Percentiles rank a stretch among this genome's conserved stretches.
These are phyloP conservation scores for Spialia ferax DNA, from an alignment of 2,888 invertebrate species.

Conservation along the genomic window DNA sequence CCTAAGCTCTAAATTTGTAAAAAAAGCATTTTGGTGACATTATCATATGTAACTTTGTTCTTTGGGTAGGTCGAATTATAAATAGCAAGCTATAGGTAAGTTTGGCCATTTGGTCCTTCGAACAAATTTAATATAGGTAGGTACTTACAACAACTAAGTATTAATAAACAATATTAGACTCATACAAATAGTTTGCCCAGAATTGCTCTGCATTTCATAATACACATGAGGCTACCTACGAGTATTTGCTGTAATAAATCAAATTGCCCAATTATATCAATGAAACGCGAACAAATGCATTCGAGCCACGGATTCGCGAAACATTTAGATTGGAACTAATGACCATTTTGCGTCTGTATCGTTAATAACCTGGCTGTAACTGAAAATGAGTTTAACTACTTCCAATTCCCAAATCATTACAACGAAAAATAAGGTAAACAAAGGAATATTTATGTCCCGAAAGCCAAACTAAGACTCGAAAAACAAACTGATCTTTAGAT, in stretches of 20 bases:
- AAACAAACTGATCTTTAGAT: too few relatives aligned
- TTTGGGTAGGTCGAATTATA: too few relatives aligned
- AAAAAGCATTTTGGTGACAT: too few relatives aligned
- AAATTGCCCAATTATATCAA: slow-evolving; percentile 37
- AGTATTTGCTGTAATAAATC: slow-evolving; percentile 16
- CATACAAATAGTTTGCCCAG: background rate
- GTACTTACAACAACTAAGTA: background rate
- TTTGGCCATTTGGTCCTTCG: too few relatives aligned
- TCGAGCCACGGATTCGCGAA: slow-evolving; percentile 22
- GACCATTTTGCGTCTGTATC: slow-evolving; percentile 13
- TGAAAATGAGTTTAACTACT: background rate
- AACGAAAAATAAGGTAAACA: too few relatives aligned
- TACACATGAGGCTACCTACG: background rate
- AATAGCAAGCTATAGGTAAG: too few relatives aligned
- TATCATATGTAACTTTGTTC: too few relatives aligned
- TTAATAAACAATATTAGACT: background rate
- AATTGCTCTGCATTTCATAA: background rate
- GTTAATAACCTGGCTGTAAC: slow-evolving; percentile 9
- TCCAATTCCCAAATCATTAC: background rate
- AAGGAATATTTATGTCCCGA: too few relatives aligned
- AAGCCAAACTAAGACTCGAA: too few relatives aligned
- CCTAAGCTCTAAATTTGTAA: too few relatives aligned
- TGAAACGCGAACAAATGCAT: slow-evolving; percentile 31
- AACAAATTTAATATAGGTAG: too few relatives aligned
- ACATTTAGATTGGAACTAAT: slow-evolving; percentile 40